Base-by-base conservation (phyloP, 2,113 vertebrate genomes). In the Pangasianodon hypophthalmus region DNA sequence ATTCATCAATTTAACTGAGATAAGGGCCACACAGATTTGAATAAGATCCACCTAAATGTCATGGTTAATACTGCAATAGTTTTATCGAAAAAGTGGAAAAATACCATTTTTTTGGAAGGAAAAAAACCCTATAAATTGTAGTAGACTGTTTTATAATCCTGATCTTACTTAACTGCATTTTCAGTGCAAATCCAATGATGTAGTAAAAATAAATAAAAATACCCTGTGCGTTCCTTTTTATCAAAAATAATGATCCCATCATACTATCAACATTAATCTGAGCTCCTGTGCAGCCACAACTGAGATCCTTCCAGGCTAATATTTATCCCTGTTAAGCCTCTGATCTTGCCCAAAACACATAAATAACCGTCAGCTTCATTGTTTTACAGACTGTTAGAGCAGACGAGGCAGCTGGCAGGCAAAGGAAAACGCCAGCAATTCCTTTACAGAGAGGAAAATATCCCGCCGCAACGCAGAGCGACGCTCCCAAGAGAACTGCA, bases 371-470 rank as follows among this genome's bases (percentile, higher is more conserved):
- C 71, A 21, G 50, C 14, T 24, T 62, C 84, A 88, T 41, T 71
- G 89, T n/a, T 84, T 44, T 77, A 62, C 44, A 62, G 89, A 82
- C 82, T 52, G 14, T 54, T 85, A n/a, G 71, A 85, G 88, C 58
- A 92, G 91, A 91, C 81, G 37, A 16, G 54, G 92, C 94, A 95
- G 93, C 94, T 95, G 93, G 93, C 79, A 91, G 90, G 91, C 93
- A 88, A 94, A 93, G 85, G 91, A 94, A 93, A 89, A 84, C 88
- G 26, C 83, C 84, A 0, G 90, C 92, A 88, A 85, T 77, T 73
- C 77, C 79, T 86, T 44, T 84, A 85, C 87, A 91, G 88, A 9
- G 56, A 44, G 32, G 54, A 44, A 37, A 92, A 91, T 88, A 80
- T 87, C 92, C 91, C 88, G 85, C 85, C 88, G 83, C 62, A 88